A percentile compares a stretch with the other conserved stretches of the same genome.
Evolutionary conservation across 2,888 invertebrate genomes (phyloP).

Genomic region (Sphaeridia pumilis): DNA sequence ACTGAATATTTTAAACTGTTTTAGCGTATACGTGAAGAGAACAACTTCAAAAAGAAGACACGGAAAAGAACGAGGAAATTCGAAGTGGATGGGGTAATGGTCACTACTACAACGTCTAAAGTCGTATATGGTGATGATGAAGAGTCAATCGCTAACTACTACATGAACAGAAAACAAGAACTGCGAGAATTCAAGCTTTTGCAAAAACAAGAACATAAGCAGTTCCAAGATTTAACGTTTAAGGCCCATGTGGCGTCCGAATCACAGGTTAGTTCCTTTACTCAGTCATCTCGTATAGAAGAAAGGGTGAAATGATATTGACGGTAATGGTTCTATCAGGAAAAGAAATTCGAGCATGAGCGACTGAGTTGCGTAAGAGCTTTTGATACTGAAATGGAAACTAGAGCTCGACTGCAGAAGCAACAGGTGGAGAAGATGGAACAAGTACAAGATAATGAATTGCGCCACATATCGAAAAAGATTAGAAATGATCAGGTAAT

Average conservation of each 20-base stretch:
- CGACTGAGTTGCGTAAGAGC: constrained; percentile 63
- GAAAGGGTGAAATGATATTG: too few species aligned
- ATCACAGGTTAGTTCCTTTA: constrained; percentile 51
- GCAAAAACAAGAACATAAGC: constrained; percentile 97
- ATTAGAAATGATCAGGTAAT: constrained; percentile 76
- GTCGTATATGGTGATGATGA: constrained; percentile 84
- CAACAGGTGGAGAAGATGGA: constrained; percentile 88
- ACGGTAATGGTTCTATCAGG: constrained; percentile 40
- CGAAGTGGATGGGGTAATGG: constrained; percentile 92
- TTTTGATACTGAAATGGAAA: constrained; percentile 86
- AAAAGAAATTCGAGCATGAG: constrained; percentile 84
- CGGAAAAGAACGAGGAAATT: constrained; percentile 93
- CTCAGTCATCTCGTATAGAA: not conserved
- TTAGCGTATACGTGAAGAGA: constrained; percentile 25
- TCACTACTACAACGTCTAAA: constrained; percentile 92
- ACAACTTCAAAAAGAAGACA: constrained; percentile 63
- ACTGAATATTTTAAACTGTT: not conserved
- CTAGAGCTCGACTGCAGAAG: constrained; percentile 74
- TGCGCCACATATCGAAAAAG: constrained; percentile 74
- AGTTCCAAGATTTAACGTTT: constrained; percentile 86
- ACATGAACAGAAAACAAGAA: constrained; percentile 66
- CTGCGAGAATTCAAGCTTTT: constrained; percentile 91
- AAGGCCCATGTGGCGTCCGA: constrained; percentile 77
- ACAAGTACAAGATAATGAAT: constrained; percentile 76
- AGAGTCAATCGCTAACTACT: constrained; percentile 35